phyloP scores from a whole-genome alignment of 2,888 invertebrate genomes.

The Pocota personata region DNA sequence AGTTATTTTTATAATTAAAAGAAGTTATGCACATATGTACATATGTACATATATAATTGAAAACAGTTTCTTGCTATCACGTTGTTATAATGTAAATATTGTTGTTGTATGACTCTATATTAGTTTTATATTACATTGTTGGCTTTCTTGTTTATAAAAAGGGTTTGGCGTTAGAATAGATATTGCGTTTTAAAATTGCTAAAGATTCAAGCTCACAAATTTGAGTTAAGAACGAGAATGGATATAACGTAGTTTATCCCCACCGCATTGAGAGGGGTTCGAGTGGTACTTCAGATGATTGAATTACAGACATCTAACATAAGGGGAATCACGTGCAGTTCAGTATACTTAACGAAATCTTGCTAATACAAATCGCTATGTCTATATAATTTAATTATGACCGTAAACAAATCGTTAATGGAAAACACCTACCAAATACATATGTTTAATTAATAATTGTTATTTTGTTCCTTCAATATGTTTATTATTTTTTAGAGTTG shows the following conservation, averaged over 20 bases:
- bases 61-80: background rate
- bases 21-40: too few species aligned
- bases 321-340: slow-evolving; percentile 15
- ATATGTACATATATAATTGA: background rate
- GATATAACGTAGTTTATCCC: slow-evolving; percentile 35
- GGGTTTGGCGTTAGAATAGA: background rate
- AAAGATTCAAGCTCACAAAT: background rate
- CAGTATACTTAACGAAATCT: background rate
- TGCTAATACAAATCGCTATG: too few species aligned
- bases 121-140: background rate
- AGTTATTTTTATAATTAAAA: background rate
- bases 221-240: background rate
- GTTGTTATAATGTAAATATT: background rate
- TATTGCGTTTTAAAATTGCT: background rate
- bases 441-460: background rate
- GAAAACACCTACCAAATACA: background rate
- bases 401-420: background rate
- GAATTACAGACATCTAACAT: background rate
- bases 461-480: background rate
- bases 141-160: background rate
- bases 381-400: background rate
- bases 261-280: background rate
- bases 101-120: background rate
- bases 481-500: background rate
- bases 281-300: background rate